A percentile compares a stretch with the other conserved stretches of the same genome.
Conservation (phyloP, 2,888 invertebrate genomes). For the Cryptosula pallasiana region DNA sequence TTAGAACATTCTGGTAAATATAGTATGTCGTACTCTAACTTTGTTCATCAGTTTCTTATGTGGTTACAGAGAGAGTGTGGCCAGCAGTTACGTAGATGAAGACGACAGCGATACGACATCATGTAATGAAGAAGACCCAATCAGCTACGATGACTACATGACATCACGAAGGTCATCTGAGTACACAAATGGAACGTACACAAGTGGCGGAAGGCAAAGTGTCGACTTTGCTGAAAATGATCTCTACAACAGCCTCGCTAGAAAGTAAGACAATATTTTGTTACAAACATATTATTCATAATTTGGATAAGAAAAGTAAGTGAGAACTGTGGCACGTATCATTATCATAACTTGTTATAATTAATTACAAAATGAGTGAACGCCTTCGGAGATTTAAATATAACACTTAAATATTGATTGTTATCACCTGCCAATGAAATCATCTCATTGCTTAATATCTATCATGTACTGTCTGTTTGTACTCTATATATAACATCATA, state of each 20-base stretch:
- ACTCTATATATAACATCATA: too few relatives aligned
- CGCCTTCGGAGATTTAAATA: too few relatives aligned
- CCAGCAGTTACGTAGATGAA: slow-evolving; percentile 13
- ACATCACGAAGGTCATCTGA: slow-evolving; percentile 19
- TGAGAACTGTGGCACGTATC: too few relatives aligned
- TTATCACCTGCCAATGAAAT: too few relatives aligned
- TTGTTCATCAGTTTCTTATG: too few relatives aligned
- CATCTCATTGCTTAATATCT: too few relatives aligned
- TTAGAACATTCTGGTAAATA: background rate
- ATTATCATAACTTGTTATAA: too few relatives aligned
- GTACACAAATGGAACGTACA: slow-evolving; percentile 10
- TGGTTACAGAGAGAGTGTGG: slow-evolving; percentile 5
- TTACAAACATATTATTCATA: too few relatives aligned
- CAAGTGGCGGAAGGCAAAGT: slow-evolving; percentile 10
- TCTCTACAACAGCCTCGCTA: background rate
- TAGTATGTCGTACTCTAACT: background rate
- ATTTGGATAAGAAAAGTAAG: too few relatives aligned
- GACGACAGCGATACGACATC: slow-evolving; percentile 19
- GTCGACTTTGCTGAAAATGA: slow-evolving; percentile 14
- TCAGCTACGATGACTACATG: slow-evolving; percentile 23
- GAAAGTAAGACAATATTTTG: slow-evolving; percentile 11
- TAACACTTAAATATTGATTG: too few relatives aligned
- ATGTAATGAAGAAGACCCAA: slow-evolving; percentile 20
- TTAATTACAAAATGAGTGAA: too few relatives aligned
- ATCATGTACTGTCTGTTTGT: too few relatives aligned